Base-by-base conservation (phyloP, 2,113 vertebrate genomes). In the Amphiprion ocellaris region DNA sequence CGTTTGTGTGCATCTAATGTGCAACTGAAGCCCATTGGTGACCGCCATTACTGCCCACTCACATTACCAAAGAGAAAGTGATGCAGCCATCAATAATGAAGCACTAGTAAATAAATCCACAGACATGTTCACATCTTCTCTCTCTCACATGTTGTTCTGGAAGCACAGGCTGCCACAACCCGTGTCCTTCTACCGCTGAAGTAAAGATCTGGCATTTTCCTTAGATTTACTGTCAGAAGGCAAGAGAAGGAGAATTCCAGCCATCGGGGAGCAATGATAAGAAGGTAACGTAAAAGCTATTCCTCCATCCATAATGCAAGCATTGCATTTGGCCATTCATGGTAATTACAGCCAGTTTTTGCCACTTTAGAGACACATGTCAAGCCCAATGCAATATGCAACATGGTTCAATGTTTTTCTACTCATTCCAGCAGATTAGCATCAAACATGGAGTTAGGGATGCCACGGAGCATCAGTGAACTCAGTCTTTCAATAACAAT, bases 401-500 rank as follows among this genome's bases (percentile, higher is more conserved):
- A 41, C 82, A 82, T 3, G 60, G 49, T 62, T 87, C 66, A 83
- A 37, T 61, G 84, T 82, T 76, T 75, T 80, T 64, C 62, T 17
- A 16, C 87, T 92, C 89, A 86, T 92, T 94, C 67, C 82, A 77
- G 50, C 79, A 75, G 68, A 93, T 94, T 92, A 92, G 50, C 88
- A 87, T 94, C 93, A 93, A 92, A 77, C 63, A 39, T 5, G 39
- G 62, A 49, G 75, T 77, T 84, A 58, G 73, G 33, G 54, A 50
- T 53, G 85, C 77, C 80, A 76, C 23, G 12, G 61, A n/a, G 64
- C 70, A 88, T 87, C 88, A 79, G 28, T 24, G 46, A 62, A 44
- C 69, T 46, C 28, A 10, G 59, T 50, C 55, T 55, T 53, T 68
- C 63, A 78, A 86, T 12, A 84, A 74, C 56, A 64, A 50, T 52